Conservation (phyloP, 2,113 vertebrate genomes). For the Verasper variegatus region DNA sequence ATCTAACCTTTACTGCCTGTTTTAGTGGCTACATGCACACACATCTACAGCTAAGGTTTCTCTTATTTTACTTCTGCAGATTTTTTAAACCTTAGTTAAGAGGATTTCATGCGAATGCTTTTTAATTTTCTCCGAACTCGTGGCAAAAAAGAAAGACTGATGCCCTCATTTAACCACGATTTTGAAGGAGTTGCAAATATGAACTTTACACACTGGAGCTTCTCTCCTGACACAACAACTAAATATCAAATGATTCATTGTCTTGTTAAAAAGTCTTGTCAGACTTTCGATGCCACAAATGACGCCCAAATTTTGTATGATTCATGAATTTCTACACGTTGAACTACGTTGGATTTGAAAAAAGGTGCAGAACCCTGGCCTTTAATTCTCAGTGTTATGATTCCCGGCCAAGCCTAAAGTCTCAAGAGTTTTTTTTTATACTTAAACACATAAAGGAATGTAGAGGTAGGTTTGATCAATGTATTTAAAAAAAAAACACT, state of each 20-base stretch:
- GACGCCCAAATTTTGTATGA: constrained; percentile 63
- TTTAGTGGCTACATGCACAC: neutral
- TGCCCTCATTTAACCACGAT: neutral
- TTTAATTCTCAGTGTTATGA: neutral
- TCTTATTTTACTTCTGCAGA: no score
- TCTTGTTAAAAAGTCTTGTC: constrained; percentile 45
- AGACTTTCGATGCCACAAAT: constrained; percentile 33
- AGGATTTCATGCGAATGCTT: neutral
- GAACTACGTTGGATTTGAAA: constrained; percentile 9
- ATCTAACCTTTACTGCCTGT: no score
- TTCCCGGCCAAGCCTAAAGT: neutral
- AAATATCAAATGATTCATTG: constrained; percentile 66
- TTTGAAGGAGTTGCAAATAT: constrained; percentile 10
- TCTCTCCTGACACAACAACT: constrained; percentile 25
- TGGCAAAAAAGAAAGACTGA: neutral
- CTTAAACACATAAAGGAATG: neutral
- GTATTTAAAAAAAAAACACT: neutral
- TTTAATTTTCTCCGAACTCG: neutral
- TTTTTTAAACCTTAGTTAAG: neutral
- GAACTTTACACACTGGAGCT: constrained; percentile 35
- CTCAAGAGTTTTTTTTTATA: no score
- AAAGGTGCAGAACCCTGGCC: neutral
- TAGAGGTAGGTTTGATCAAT: neutral
- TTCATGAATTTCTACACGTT: constrained; percentile 37
- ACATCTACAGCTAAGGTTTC: neutral